Conservation (phyloP, 2,113 vertebrate genomes). For the Osmerus mordax region DNA sequence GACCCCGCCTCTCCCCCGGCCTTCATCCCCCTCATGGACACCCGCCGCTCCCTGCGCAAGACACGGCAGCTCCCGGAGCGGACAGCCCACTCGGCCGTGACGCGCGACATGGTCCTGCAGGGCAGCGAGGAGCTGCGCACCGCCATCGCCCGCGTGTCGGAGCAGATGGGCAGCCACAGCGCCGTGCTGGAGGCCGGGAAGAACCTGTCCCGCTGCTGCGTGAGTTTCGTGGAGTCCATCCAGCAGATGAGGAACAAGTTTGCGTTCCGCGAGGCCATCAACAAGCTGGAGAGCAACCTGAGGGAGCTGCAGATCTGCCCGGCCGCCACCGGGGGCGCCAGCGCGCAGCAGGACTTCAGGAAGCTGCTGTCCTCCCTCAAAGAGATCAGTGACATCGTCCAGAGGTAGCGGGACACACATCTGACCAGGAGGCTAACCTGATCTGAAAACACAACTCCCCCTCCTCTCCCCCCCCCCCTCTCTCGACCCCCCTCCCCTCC, state of each 20-base stretch:
- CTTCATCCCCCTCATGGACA: constrained; percentile 89
- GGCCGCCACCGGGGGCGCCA: constrained; percentile 76
- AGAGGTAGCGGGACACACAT: constrained; percentile 82
- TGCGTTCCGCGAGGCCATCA: constrained; percentile 95
- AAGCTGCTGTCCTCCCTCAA: constrained; percentile 94
- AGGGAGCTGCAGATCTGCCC: constrained; percentile 97
- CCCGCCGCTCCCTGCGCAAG: constrained; percentile 88
- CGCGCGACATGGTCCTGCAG: constrained; percentile 86
- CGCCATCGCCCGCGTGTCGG: constrained; percentile 87
- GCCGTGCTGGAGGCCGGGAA: constrained; percentile 94
- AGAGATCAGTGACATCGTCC: constrained; percentile 97
- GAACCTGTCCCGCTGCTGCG: constrained; percentile 92
- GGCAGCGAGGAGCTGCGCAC: constrained; percentile 82
- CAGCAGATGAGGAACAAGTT: constrained; percentile 99
- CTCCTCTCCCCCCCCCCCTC: background rate
- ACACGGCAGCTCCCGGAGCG: constrained; percentile 86
- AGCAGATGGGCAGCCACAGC: constrained; percentile 92
- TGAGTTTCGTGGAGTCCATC: constrained; percentile 95
- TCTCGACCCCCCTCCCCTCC: background rate
- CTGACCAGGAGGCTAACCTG: background rate
- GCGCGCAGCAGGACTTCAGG: constrained; percentile 89
- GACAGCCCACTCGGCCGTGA: constrained; percentile 83
- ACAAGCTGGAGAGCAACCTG: constrained; percentile 92
- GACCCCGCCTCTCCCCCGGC: constrained; percentile 75
- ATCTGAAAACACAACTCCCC: constrained; percentile 22